Evolutionary conservation across 2,888 invertebrate genomes (phyloP), one percentile per base, ranked within the genome.

Genomic region (Athetis lepigone): DNA sequence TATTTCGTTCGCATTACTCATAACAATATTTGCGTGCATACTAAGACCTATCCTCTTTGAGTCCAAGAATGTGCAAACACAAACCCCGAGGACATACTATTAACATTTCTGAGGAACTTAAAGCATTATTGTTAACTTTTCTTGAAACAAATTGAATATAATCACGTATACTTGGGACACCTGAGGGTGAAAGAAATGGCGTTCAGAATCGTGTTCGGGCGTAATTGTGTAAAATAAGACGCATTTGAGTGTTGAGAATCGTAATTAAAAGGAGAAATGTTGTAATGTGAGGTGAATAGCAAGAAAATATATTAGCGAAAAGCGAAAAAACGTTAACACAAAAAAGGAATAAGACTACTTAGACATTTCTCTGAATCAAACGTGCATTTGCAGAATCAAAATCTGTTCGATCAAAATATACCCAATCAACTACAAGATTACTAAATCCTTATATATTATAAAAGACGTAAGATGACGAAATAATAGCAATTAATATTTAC

Each of bases 51-150:
- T 43, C 29, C 39, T 9, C 36, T 8, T 8, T 40, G 36, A 42
- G 27, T n/a, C 29, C 42, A 45, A 60, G 43, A 60, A 75, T 55
- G 49, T 70, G 70, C 63, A 70, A 70, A 75, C 70, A 70, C 11
- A 42, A 4, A 47, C 45, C 70, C 76, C 33, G 6, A 47, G 37
- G 76, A 61, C 46, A 70, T 25, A 47, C 55, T 54, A 62, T 75
- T 75, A 70, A 47, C 46, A 70, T 70, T 70, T 70, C 55, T 42
- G 29, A n/a, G 71, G 43, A 68, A 51, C 33, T 61, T 79, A 77
- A 79, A 71, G 40, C 54, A 36, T 18, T 79, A 77, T 77, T 68
- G 72, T 77, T 77, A 77, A 65, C 58, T 65, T 65, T 68, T 72
- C 71, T 72, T 60, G 54, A 63, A 79, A 58, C 47, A 62, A 79